Evolutionary conservation across 2,113 vertebrate genomes (phyloP).

Genomic region (Ophthalmolycus amberensis): DNA sequence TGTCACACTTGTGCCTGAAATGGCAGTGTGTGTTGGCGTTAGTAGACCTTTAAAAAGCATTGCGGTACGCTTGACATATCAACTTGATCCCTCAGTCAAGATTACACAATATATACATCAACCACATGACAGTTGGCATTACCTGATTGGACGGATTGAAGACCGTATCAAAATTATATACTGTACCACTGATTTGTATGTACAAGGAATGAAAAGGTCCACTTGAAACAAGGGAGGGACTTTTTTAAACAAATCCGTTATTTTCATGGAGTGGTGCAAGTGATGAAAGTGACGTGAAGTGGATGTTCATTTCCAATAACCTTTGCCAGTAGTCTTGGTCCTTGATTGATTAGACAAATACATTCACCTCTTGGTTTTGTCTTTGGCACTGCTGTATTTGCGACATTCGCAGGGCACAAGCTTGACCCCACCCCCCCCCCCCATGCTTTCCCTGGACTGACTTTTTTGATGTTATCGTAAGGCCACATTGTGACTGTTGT

Average conservation of each 20-base stretch:
- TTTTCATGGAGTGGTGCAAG: constrained; percentile 7
- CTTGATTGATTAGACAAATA: background rate
- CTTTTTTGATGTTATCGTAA: constrained; percentile 65
- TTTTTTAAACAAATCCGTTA: constrained; percentile 6
- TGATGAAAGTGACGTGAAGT: background rate
- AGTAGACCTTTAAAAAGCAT: constrained; percentile 63
- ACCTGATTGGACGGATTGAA: constrained; percentile 54
- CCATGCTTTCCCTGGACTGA: background rate
- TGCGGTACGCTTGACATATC: constrained; percentile 64
- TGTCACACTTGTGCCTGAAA: constrained; percentile 67
- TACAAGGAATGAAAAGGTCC: constrained; percentile 3
- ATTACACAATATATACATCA: constrained; percentile 68
- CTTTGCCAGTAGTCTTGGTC: background rate
- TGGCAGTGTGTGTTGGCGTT: constrained; percentile 53
- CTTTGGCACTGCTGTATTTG: background rate
- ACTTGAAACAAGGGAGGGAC: background rate
- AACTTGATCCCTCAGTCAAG: constrained; percentile 70
- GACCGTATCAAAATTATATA: constrained; percentile 18
- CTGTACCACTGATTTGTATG: constrained; percentile 20
- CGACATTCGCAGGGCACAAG: background rate
- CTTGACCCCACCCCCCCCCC: background rate
- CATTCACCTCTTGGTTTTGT: background rate
- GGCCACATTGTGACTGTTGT: constrained; percentile 67
- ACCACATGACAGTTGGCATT: constrained; percentile 62
- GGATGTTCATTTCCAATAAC: background rate